Base-by-base conservation (phyloP, 2,888 invertebrate genomes). In the Drosophila fungiperda region DNA sequence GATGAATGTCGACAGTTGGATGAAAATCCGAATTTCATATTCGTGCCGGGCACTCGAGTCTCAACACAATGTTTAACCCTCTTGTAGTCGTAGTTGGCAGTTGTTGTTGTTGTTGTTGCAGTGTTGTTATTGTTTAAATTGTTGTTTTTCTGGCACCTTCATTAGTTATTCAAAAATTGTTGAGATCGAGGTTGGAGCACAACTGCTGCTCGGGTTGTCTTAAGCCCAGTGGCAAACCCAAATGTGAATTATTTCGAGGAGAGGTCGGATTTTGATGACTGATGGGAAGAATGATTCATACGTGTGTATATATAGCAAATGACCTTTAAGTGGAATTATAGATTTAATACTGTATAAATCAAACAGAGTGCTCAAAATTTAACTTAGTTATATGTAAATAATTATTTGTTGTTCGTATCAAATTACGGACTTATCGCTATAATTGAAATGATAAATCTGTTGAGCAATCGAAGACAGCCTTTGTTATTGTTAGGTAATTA, bases 161-260 rank as follows among this genome's bases (percentile, higher is more conserved):
- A 86, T 90, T 86, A 90, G 87, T 90, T 90, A 86, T 90, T 90
- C 86, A 90, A 90, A 88, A 86, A 90, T 88, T 69, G 83, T 88
- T 62, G 78, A 83, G 84, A 59, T 62, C 64, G 20, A 58, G 75
- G 86, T 63, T 65, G 73, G 70, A 70, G 62, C 90, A 75, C 83
- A 83, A 89, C 85, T 85, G 90, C 76, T 77, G 75, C 66, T 87
- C 67, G 68, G 68, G 73, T 71, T 76, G 70, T 75, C 73, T 77
- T 57, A 55, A 78, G 40, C 62, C 61, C 55, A 62, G n/a, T 33
- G 32, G 54, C 59, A 65, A 64, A 55, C 64, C 60, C 90, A 87
- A 73, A 86, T 89, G 87, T 80, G 89, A 65, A 66, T 26, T 55
- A 50, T 40, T 29, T 7, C 11, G 17, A 11, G 35, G 36, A n/a